A percentile compares a stretch with the other conserved stretches of the same genome.
Conservation (phyloP, 2,888 invertebrate species). For the Drosophila neotestacea region DNA sequence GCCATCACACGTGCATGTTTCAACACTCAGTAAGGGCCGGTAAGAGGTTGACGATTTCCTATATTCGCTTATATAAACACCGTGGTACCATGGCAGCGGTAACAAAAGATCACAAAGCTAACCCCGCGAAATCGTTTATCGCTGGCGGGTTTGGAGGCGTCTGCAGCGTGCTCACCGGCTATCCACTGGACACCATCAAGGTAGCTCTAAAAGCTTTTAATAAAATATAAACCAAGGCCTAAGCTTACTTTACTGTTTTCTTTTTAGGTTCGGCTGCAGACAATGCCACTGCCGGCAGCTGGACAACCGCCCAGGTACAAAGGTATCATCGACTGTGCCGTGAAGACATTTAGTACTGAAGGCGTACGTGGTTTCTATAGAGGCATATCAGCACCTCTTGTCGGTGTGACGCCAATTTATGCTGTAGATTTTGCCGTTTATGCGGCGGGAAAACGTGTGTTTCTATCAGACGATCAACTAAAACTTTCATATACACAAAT, state of each 20-base stretch:
- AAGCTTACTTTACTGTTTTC: background rate
- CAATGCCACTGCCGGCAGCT: conserved; percentile 93
- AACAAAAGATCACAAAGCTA: conserved; percentile 85
- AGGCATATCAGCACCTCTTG: conserved; percentile 96
- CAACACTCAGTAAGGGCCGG: conserved; percentile 16
- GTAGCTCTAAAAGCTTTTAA: conserved; percentile 82
- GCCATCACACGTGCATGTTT: conserved; percentile 47
- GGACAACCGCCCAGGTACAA: conserved; percentile 92
- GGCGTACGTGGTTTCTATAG: conserved; percentile 94
- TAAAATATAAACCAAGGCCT: no score
- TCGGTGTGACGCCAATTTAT: conserved; percentile 98
- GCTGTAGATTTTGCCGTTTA: conserved; percentile 98
- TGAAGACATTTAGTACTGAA: conserved; percentile 95
- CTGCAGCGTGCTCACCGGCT: conserved; percentile 96
- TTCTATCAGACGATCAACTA: conserved; percentile 87
- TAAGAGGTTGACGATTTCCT: conserved; percentile 46
- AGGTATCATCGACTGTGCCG: conserved; percentile 97
- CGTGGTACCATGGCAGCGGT: conserved; percentile 14
- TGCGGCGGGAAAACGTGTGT: conserved; percentile 95
- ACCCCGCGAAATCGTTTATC: conserved; percentile 96
- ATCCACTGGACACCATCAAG: conserved; percentile 98
- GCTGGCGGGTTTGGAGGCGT: conserved; percentile 98
- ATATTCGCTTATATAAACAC: conserved; percentile 61
- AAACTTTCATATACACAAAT: conserved; percentile 91
- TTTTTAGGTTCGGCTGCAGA: conserved; percentile 95